Evolutionary conservation across 2,113 vertebrate genomes (phyloP), one percentile per base, ranked within the genome.

Genomic region (Otis tarda): DNA sequence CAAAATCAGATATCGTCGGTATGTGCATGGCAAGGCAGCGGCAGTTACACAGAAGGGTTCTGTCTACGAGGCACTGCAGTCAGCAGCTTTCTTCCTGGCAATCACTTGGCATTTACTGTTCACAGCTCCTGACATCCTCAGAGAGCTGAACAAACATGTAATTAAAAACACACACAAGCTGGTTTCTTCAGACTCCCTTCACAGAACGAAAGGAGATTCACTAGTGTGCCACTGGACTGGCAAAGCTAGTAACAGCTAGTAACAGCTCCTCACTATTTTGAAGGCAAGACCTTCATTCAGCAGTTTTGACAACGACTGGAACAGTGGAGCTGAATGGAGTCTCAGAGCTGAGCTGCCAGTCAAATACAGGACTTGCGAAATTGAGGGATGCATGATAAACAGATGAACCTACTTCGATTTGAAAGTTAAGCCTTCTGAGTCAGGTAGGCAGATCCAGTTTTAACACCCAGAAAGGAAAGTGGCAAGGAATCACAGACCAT

Each of bases 1-100:
- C 92, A 96, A 94, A 95, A 95, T 95, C 96, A 96, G 94, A 90
- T 95, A 97, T 94, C 7, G 9, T 47, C 8, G 80, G 95, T 93
- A 94, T 95, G 94, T 79, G 81, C 81, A 95, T 84, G 83, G 86
- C 91, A 93, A 87, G 75, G 93, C 91, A 91, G 93, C 83, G 90
- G 94, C 94, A 96, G 93, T 45, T 87, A 76, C 92, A 94, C 83
- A 94, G 94, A 87, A 94, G 83, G 59, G 89, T 77, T 96, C 91
- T 84, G 91, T 74, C 89, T 83, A 9, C 6, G 43, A 91, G 63
- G 78, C 71, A 83, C 89, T 83, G 78, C 77, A 96, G 78, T 95
- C 93, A 94, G 89, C 77, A 91, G 93, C 89, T 82, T 89, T 96
- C 96, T 85, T 94, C 78, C 89, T 94, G 84, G 83, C 89, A 94